Conservation (phyloP, 2,888 invertebrate species). For the Scelioninae gen. 2 region DNA sequence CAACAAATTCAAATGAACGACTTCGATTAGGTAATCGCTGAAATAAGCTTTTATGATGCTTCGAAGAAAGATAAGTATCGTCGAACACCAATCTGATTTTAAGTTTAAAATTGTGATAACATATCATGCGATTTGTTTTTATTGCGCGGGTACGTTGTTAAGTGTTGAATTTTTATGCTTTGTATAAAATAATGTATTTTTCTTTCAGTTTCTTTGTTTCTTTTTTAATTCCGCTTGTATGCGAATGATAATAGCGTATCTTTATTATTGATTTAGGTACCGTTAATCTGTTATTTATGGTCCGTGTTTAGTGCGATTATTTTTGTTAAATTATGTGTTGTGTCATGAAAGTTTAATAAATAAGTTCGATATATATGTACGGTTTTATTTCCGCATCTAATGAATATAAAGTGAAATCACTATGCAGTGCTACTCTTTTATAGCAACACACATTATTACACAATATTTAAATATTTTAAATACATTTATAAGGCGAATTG, state of each 20-base stretch:
- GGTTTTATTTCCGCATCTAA: slow-evolving; percentile 41
- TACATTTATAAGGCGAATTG: slow-evolving; percentile 54
- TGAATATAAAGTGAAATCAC: slow-evolving; percentile 26
- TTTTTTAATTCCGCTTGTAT: slow-evolving; percentile 10
- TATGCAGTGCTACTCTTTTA: slow-evolving; percentile 50
- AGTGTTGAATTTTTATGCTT: slow-evolving; percentile 56
- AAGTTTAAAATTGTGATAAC: slow-evolving; percentile 55
- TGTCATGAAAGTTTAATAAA: slow-evolving; percentile 53
- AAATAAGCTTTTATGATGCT: slow-evolving; percentile 48
- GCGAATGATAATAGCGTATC: slow-evolving; percentile 3
- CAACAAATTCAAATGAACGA: slow-evolving; percentile 34
- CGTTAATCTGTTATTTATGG: slow-evolving; percentile 54
- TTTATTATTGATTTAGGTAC: slow-evolving; percentile 36
- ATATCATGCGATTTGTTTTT: slow-evolving; percentile 53
- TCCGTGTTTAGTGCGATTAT: slow-evolving; percentile 49
- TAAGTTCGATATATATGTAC: slow-evolving; percentile 48
- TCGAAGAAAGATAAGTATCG: slow-evolving; percentile 28
- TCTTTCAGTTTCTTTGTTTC: slow-evolving; percentile 4
- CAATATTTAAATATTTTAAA: slow-evolving; percentile 57
- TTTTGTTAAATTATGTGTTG: slow-evolving; percentile 57
- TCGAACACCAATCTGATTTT: slow-evolving; percentile 54
- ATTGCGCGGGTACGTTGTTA: slow-evolving; percentile 46
- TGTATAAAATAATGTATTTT: slow-evolving; percentile 45
- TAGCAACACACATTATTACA: slow-evolving; percentile 45
- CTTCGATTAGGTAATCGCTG: slow-evolving; percentile 32